phyloP scores from a whole-genome alignment of 30 jellyfish, hydroid and myxozoan species.

The Phacellophora camtschatica region DNA sequence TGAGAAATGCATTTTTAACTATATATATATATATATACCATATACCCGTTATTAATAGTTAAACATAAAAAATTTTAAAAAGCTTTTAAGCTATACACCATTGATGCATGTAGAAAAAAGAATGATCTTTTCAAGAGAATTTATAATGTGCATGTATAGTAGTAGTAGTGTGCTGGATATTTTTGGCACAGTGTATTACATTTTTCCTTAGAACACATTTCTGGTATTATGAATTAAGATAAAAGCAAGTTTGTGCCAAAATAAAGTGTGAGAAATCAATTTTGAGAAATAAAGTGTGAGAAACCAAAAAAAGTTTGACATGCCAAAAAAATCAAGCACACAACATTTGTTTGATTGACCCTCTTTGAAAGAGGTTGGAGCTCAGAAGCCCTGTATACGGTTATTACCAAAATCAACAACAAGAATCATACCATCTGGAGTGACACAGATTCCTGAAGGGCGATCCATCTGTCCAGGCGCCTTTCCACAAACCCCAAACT shows the following conservation, averaged over 20 bases:
- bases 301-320: too few species aligned
- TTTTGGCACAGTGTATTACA: neutral
- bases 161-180: neutral
- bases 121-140: neutral
- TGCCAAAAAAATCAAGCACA: neutral
- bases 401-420: conserved; percentile 98
- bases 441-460: conserved; percentile 98
- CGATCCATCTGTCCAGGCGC: conserved; percentile 96
- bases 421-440: conserved; percentile 96
- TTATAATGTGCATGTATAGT: neutral
- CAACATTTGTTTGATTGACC: neutral
- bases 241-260: too few species aligned
- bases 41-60: too few species aligned
- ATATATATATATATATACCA: too few species aligned
- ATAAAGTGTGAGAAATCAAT: too few species aligned
- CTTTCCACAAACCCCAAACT: conserved; percentile 92
- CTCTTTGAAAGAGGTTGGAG: conserved; percentile 20
- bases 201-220: too few species aligned
- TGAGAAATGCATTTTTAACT: too few species aligned
- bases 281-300: too few species aligned
- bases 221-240: too few species aligned
- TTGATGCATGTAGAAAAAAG: conserved; percentile 26
- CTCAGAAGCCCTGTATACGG: conserved; percentile 94
- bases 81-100: conserved; percentile 43
- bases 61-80: conserved; percentile 8